Conservation (phyloP, 2,113 vertebrate genomes). For the Heptranchias perlo region DNA sequence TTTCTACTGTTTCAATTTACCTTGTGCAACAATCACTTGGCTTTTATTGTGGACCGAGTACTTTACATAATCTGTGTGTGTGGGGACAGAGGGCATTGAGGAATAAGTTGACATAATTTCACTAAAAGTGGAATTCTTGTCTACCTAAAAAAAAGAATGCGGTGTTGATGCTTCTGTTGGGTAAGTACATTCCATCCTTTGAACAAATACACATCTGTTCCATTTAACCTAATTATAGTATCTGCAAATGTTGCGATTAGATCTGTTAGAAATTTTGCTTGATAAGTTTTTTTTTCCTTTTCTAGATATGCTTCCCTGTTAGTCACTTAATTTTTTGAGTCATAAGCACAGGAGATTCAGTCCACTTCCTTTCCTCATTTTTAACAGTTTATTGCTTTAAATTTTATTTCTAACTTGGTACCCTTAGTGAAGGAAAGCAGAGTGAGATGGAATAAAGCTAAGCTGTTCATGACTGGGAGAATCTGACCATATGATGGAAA, state of each 20-base stretch:
- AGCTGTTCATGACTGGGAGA: background rate
- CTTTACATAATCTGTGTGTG: background rate
- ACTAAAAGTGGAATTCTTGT: background rate
- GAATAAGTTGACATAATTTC: background rate
- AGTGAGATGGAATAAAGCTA: background rate
- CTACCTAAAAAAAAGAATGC: background rate
- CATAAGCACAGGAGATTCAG: background rate
- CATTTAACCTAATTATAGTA: background rate
- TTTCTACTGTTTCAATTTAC: background rate
- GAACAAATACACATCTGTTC: background rate
- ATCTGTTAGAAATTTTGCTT: background rate
- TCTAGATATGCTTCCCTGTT: background rate
- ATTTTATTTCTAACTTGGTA: background rate
- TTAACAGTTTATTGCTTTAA: background rate
- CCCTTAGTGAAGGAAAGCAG: background rate
- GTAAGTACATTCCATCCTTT: background rate
- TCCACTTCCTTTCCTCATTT: background rate
- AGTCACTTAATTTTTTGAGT: background rate
- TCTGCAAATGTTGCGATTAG: background rate
- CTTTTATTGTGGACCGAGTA: background rate
- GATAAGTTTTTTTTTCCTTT: background rate
- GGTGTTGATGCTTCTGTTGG: background rate
- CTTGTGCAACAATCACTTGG: background rate
- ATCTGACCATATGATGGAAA: background rate
- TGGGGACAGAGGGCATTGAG: background rate